phyloP scores from a whole-genome alignment of 2,797 vertebrate genomes.

The Helostoma temminkii region DNA sequence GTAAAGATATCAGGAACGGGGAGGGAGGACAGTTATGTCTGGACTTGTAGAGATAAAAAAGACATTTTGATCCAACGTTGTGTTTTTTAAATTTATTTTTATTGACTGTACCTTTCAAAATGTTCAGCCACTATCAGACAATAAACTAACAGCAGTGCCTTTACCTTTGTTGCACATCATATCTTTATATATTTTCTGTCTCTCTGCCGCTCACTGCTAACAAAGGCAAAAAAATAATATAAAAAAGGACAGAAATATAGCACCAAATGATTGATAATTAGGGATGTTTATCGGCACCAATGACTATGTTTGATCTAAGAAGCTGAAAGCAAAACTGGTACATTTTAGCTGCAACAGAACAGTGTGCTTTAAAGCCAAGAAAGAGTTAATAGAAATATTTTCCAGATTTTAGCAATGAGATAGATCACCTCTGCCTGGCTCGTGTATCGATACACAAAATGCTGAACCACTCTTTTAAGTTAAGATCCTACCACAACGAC shows the following conservation, averaged over 20 bases:
- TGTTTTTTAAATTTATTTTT: neutral
- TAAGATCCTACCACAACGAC: no score
- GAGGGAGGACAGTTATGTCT: neutral
- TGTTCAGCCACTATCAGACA: constrained; percentile 3
- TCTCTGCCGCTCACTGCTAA: no score
- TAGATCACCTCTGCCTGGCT: neutral
- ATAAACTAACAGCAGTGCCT: neutral
- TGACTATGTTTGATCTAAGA: neutral
- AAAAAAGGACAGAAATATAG: no score
- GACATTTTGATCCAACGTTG: constrained; percentile 17
- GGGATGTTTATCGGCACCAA: neutral
- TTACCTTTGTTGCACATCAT: no score
- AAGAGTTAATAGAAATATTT: no score
- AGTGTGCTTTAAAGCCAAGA: neutral
- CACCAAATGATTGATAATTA: no score
- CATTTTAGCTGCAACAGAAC: neutral
- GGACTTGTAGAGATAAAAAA: constrained; percentile 15
- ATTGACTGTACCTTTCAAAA: constrained; percentile 6
- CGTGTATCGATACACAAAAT: no score
- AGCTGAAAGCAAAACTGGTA: no score
- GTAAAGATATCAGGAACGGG: no score
- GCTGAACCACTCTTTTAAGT: no score
- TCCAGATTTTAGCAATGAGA: neutral
- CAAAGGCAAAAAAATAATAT: no score
- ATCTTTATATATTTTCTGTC: no score